A percentile compares a stretch with the other conserved stretches of the same genome.
Conservation (phyloP, 1,140 invertebrate genomes). For the Eufriesea mexicana region DNA sequence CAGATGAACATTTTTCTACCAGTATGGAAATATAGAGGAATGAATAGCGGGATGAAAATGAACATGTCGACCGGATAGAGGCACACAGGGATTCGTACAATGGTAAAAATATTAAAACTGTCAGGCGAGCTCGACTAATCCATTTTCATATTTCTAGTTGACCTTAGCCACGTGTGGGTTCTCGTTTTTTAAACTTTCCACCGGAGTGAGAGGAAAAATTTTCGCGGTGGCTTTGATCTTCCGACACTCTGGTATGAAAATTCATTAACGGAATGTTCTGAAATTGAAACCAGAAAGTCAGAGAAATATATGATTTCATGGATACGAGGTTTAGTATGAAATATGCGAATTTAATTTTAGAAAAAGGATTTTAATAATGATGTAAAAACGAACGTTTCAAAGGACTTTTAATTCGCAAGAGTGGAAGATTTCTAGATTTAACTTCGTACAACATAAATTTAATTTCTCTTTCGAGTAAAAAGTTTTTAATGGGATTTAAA, state of each 20-base stretch:
- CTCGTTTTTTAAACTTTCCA: not conserved
- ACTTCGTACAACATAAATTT: no score
- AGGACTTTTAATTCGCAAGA: no score
- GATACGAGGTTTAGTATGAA: no score
- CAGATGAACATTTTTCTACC: not conserved
- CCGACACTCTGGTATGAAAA: not conserved
- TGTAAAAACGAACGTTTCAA: no score
- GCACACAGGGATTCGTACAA: not conserved
- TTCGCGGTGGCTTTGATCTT: not conserved
- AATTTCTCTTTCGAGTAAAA: no score
- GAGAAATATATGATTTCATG: no score
- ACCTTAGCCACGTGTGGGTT: not conserved
- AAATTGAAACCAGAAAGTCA: not conserved
- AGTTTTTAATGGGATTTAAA: no score
- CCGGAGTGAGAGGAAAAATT: not conserved
- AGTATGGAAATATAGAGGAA: not conserved
- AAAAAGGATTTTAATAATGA: no score
- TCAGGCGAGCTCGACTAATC: not conserved
- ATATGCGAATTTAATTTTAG: no score
- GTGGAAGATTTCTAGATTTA: no score
- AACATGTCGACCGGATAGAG: not conserved
- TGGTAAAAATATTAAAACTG: not conserved
- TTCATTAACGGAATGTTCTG: not conserved
- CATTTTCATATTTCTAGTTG: not conserved
- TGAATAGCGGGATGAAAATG: not conserved